phyloP scores from a whole-genome alignment of 2,888 invertebrate species.

The Drosophila merina region DNA sequence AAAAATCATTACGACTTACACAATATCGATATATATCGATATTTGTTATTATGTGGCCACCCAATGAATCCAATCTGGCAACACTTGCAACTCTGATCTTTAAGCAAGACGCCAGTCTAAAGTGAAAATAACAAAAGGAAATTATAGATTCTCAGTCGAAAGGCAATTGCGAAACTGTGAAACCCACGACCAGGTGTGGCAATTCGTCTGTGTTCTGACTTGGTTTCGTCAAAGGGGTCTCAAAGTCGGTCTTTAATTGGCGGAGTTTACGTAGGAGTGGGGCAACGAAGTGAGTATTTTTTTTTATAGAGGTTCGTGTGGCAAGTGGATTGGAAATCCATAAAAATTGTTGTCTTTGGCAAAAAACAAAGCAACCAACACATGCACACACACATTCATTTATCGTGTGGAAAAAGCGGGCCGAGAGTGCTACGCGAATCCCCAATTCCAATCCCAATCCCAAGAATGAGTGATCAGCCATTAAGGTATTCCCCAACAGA shows the following conservation, averaged over 20 bases:
- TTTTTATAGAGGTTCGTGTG: conserved; percentile 18
- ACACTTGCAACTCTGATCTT: conserved; percentile 5
- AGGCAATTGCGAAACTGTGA: conserved; percentile 57
- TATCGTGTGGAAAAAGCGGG: neutral
- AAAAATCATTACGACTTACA: too few relatives aligned
- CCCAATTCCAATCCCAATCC: conserved; percentile 9
- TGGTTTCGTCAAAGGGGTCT: conserved; percentile 44
- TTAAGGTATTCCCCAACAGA: conserved; percentile 68
- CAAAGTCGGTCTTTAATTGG: conserved; percentile 27
- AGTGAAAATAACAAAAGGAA: conserved; percentile 19
- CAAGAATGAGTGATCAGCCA: conserved; percentile 59
- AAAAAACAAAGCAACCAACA: conserved; percentile 34
- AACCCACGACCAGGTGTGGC: conserved; percentile 51
- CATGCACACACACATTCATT: neutral
- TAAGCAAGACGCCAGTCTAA: conserved; percentile 8
- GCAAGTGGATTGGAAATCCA: conserved; percentile 40
- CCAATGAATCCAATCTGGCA: neutral
- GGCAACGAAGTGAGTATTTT: neutral
- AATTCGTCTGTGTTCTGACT: conserved; percentile 35
- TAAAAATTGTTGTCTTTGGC: conserved; percentile 19
- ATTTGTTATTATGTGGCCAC: too few relatives aligned
- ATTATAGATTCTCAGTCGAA: conserved; percentile 46
- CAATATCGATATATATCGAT: too few relatives aligned
- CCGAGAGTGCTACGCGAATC: conserved; percentile 36
- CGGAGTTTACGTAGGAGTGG: conserved; percentile 42